Base-by-base conservation (phyloP, 2,888 invertebrate species). In the Eucera pruinosa region DNA sequence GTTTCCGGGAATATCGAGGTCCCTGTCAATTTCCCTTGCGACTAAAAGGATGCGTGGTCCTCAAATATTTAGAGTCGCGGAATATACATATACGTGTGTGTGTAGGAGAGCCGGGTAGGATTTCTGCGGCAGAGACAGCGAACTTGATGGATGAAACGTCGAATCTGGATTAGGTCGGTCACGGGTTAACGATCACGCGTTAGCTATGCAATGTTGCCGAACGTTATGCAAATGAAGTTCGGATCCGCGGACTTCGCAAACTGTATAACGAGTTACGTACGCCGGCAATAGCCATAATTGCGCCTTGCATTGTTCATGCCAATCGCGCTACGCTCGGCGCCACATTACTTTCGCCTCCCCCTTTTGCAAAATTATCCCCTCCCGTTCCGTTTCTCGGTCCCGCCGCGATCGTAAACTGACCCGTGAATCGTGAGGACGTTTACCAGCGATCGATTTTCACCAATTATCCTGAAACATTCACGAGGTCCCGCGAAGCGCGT, bases 251-350 rank as follows among this genome's bases (percentile, higher is more conserved):
- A 67, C 55, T 57, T n/a, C 23, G 67, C 58, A 71, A 75, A 75
- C 75, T 54, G 55, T 50, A 62, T 80, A 85, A 84, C 84, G 64
- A 85, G 74, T 70, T 52, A 65, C 80, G 80, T 82, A 85, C 77
- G 73, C 67, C 64, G 15, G 61, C 72, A 68, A 83, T 78, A 68
- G 52, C 57, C 48, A 64, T 75, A 75, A 82, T 81, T 75, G 81
- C 58, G 57, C 50, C 47, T 62, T 58, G 58, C 54, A 80, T 72
- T 62, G 72, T 60, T 58, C 62, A n/a, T 71, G 33, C 23, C 55
- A 52, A 41, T 50, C 55, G 48, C 18, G 18, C 18, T 6, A 11
- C 20, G 9, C n/a, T n/a, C n/a, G n/a, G n/a, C n/a, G 20, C 33
- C 9, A 20, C 43, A 23, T 27, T 39, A 50, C 33, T 62, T 66